Evolutionary conservation across 2,797 vertebrate genomes (phyloP), one percentile per base, ranked within the genome.

Genomic region (Ambastaia sidthimunki): DNA sequence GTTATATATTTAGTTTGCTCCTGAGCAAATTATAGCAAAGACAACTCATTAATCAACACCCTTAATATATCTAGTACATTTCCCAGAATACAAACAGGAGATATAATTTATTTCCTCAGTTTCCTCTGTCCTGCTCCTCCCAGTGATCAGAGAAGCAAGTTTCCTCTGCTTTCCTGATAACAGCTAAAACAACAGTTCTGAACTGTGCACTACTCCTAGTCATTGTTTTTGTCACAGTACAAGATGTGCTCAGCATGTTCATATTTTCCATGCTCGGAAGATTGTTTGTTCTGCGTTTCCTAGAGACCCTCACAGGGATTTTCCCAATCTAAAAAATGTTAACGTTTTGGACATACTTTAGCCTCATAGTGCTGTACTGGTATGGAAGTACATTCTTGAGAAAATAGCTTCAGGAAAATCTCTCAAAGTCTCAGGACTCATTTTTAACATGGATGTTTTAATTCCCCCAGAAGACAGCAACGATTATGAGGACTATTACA

Each of bases 401-500:
- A 18, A n/a, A 48, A 60, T 16, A 50, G 41, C 18, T 5, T 37
- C 9, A 2, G 13, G 7, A 5, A 76, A n/a, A n/a, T 7, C 34
- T 28, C 9, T 19, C 1, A 50, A 52, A 37, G 44, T 7, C 59
- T 16, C 6, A 0, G 18, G 31, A 13, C 25, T 21, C 11, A 31
- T 31, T 37, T 15, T 19, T 16, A 55, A 63, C 68, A 82, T 82
- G 80, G 83, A 73, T 16, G 47, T 25, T 4, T 10, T 23, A n/a
- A 21, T 52, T 13, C 57, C 25, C n/a, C 11, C 65, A 12, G 21
- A 41, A 0, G 57, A 74, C 3, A 25, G 25, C 25, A 60, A 65
- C 70, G 91, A 92, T 0, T 87, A 89, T 21, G 90, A 91, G 0
- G 79, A 92, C 72, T 91, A 92, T 0, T 78, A 88, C 41, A 87